Base-by-base conservation (phyloP, 1,140 invertebrate species). In the Bradynema listronoti region DNA sequence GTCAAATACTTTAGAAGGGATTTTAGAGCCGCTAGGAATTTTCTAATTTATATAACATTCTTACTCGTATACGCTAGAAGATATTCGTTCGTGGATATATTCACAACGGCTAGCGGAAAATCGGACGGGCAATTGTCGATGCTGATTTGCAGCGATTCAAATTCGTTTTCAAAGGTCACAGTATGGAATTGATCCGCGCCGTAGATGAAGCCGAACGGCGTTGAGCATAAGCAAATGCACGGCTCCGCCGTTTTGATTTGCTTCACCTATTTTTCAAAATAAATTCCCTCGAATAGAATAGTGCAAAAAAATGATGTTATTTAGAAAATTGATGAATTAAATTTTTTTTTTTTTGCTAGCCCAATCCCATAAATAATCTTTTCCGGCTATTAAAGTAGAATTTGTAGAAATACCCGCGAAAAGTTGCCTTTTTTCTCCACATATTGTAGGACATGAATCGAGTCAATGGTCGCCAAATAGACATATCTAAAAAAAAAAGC, bases 61-160 rank as follows among this genome's bases (percentile, higher is more conserved):
- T 45, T 53, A 62, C 61, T 63, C 22, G 63, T 58, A 19, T 64
- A 63, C 4, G 62, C 61, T 4, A 63, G 36, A 30, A 63, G 43
- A 42, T 49, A 63, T 65, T 63, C 61, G 29, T 65, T 54, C n/a
- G 41, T 39, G 32, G 58, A 50, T 25, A 63, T 63, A 36, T 63
- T 61, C 16, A 63, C 43, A 30, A 33, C 61, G 7, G 61, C 50
- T n/a, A 63, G 47, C 11, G 61, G 61, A 29, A 66, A 63, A 19
- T 63, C 61, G 22, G 47, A 63, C n/a, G 61, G 61, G 22, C 59
- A 63, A 42, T 63, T 63, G 25, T 63, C 61, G 11, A 63, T 47
- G 25, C 50, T 22, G 24, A 63, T 33, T n/a, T 49, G 58, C n/a
- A 22, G 29, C 22, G 22, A 43, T 7, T 7, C 6, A 47, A 61